Base-by-base conservation (phyloP, 2,797 vertebrate genomes). In the Erithacus rubecula region DNA sequence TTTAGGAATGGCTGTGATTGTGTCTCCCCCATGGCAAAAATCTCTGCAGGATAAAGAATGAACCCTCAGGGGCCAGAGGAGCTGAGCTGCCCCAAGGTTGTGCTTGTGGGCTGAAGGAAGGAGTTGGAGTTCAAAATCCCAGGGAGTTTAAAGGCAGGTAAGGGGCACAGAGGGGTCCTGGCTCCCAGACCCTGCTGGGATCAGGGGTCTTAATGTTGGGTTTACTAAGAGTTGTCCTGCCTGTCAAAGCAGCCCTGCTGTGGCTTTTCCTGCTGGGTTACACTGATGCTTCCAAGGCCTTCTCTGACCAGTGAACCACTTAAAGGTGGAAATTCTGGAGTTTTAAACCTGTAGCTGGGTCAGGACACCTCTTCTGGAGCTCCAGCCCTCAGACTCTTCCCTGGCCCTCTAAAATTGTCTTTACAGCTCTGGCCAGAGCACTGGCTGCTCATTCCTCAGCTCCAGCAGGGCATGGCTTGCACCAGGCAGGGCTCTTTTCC, bases 401-500 rank as follows among this genome's bases (percentile, higher is more conserved):
- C n/a, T 29, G 27, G 4, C 11, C 2, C 55, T 55, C 24, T 9
- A 5, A 58, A 55, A n/a, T 2, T 75, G 9, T 2, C 10, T 70
- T 80, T 70, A 1, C 9, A 30, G 24, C 4, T 15, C 17, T 53
- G 46, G 12, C 13, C 34, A 11, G n/a, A 44, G 20, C 0, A 2
- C 44, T 29, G 77, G 27, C 10, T 76, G 22, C 43, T 52, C 5
- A 5, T 32, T 8, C 67, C 30, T 67, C 44, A 63, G 60, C 29
- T 37, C 47, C 22, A 36, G 8, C 0, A 0, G 43, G 32, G 9
- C 9, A 6, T 2, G 15, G 1, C 24, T 41, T 14, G 39, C 5
- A 8, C 11, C 11, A 10, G 41, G n/a, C 24, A 86, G 39, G 47
- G 39, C 4, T 12, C 0, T 8, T 41, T 63, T 72, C 41, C 39